These are phyloP conservation scores for Neogale vison DNA, from an alignment of 2,113 vertebrate genomes.

Conservation along the genomic window DNA sequence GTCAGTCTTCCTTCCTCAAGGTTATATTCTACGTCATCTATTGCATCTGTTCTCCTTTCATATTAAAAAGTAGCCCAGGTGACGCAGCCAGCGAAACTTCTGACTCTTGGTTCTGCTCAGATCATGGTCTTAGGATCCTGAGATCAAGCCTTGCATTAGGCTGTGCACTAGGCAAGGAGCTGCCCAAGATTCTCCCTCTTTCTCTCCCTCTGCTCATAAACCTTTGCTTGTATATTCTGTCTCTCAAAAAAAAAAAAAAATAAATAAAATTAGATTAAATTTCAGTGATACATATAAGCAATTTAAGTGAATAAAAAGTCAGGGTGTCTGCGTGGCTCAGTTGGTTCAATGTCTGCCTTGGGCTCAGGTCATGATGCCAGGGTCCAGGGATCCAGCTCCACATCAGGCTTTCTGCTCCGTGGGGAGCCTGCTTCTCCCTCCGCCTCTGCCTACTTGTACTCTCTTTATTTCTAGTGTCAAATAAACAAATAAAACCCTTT, in stretches of 20 bases:
- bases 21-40: not conserved
- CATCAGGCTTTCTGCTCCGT: no score
- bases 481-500: no score
- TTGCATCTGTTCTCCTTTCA: not conserved
- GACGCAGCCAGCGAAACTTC: not conserved
- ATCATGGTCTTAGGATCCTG: not conserved
- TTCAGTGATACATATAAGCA: not conserved
- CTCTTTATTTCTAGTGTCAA: no score
- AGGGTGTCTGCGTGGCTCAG: no score
- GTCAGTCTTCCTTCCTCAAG: not conserved
- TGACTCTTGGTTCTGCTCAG: not conserved
- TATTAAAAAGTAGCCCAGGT: not conserved
- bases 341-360: no score
- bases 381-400: no score
- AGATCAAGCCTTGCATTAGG: not conserved
- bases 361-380: no score
- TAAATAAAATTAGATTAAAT: not conserved
- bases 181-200: not conserved
- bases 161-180: not conserved
- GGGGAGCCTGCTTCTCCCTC: no score
- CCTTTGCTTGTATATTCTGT: not conserved
- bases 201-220: not conserved
- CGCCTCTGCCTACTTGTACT: no score
- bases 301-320: not conserved
- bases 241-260: not conserved